phyloP scores from a whole-genome alignment of 64 coral and sea anemone species.

The Stichodactyla mertensii region DNA sequence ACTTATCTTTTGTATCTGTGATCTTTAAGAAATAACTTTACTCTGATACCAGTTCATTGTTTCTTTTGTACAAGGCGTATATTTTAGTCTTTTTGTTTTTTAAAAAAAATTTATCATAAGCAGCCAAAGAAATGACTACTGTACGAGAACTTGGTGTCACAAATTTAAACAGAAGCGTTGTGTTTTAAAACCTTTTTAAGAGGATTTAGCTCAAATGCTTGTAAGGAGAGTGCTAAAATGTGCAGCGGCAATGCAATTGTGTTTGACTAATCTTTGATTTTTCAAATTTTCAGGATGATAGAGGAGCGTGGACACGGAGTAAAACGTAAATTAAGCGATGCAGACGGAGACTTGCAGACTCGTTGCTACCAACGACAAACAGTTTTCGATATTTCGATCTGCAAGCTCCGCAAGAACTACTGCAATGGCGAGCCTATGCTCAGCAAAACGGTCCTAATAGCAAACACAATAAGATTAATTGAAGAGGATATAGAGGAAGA shows the following conservation, averaged over 20 bases:
- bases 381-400: conserved; percentile 90
- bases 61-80: background rate
- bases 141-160: background rate
- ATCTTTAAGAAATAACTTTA: conserved; percentile 21
- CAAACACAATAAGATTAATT: conserved; percentile 82
- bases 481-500: conserved; percentile 90
- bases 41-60: background rate
- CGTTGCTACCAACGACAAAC: conserved; percentile 94
- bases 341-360: conserved; percentile 56
- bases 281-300: conserved; percentile 64
- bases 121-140: background rate
- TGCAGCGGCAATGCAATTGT: background rate
- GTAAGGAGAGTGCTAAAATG: background rate
- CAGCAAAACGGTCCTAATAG: conserved; percentile 83
- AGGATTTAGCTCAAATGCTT: background rate
- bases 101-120: background rate
- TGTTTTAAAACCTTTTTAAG: background rate
- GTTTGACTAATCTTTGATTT: background rate
- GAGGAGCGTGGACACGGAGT: conserved; percentile 73
- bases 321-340: conserved; percentile 83
- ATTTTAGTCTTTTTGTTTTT: background rate
- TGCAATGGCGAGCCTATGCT: conserved; percentile 54
- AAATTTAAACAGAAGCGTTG: background rate
- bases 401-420: conserved; percentile 82
- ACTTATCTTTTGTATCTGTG: conserved; percentile 32